Evolutionary conservation across 2,113 vertebrate species (phyloP).

Genomic region (Leiothrix lutea): DNA sequence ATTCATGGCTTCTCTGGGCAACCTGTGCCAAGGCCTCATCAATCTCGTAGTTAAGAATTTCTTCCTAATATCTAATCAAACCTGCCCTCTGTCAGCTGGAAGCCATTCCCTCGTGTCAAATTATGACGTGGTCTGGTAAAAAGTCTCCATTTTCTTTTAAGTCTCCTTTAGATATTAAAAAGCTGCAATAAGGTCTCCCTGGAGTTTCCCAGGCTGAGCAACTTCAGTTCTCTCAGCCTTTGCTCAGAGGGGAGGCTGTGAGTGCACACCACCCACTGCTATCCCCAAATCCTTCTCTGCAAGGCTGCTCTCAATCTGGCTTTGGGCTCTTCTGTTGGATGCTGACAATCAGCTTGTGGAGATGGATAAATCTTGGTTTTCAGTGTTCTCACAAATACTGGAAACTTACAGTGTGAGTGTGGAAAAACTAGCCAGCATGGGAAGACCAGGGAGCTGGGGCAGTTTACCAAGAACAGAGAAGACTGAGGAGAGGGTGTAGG

Average conservation of each 20-base stretch:
- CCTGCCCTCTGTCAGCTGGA: not conserved
- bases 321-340: not conserved
- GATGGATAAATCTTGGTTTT: not conserved
- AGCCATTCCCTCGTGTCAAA: not conserved
- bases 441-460: not conserved
- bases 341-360: not conserved
- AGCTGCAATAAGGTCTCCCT: not conserved
- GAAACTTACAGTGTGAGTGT: not conserved
- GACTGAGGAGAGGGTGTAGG: not conserved
- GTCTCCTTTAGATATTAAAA: not conserved
- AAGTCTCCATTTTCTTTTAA: not conserved
- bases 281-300: not conserved
- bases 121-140: not conserved
- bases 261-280: not conserved
- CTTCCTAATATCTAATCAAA: not conserved
- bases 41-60: not conserved
- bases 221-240: not conserved
- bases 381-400: not conserved
- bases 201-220: not conserved
- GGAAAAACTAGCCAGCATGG: not conserved
- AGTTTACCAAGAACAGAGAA: not conserved
- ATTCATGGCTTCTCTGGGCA: not conserved
- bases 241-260: not conserved
- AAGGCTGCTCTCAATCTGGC: not conserved
- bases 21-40: not conserved